Evolutionary conservation across 2,797 vertebrate genomes (phyloP).

Genomic region (Sandelia bainsii): DNA sequence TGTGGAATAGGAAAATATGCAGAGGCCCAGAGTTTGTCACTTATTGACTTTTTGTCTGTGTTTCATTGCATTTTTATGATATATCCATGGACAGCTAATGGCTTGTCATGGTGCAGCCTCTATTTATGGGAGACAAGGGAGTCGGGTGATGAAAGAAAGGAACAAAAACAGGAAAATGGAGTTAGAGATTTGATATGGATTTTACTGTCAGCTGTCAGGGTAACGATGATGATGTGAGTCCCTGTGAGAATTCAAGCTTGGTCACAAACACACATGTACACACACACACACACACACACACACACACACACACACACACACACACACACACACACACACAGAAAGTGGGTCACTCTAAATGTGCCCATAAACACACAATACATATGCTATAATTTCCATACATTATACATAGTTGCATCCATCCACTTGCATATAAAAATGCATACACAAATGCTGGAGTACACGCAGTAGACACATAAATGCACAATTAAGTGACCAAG

Average conservation of each 20-base stretch:
- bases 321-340: background rate
- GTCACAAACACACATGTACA: constrained; percentile 25
- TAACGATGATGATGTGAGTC: constrained; percentile 71
- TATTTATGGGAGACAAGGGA: constrained; percentile 73
- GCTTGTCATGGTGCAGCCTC: constrained; percentile 65
- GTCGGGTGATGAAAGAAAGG: constrained; percentile 66
- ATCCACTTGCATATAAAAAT: constrained; percentile 18
- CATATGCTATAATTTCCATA: background rate
- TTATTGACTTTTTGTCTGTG: constrained; percentile 79
- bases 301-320: constrained; percentile 9
- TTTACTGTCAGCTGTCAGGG: constrained; percentile 79
- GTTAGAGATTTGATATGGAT: constrained; percentile 80
- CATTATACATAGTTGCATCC: constrained; percentile 1
- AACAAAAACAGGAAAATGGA: constrained; percentile 78
- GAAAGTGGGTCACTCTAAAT: constrained; percentile 2
- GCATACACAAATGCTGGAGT: background rate
- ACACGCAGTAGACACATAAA: constrained; percentile 13
- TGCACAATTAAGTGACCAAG: constrained; percentile 41
- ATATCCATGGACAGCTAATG: constrained; percentile 77
- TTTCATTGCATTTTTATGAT: constrained; percentile 79
- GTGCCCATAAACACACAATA: constrained; percentile 7
- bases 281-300: background rate
- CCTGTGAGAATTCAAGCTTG: constrained; percentile 52
- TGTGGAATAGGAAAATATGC: constrained; percentile 57
- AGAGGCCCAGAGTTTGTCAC: constrained; percentile 63